Evolutionary conservation across 2,113 vertebrate species (phyloP).

Genomic region (Oreochromis tanganicae): DNA sequence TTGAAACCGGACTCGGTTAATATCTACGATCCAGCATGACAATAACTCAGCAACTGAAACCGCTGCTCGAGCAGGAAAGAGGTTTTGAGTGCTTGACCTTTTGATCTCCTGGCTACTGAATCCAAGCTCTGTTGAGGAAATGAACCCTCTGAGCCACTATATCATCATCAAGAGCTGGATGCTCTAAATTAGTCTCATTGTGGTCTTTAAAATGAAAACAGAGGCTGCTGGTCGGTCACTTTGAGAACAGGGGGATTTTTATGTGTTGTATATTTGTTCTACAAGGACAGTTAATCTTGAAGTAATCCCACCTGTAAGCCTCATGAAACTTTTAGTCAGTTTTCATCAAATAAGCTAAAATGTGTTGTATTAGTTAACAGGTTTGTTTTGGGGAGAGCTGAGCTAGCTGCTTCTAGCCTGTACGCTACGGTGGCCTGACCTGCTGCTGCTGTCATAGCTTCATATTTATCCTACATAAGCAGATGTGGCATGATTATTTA

Average conservation of each 20-base stretch:
- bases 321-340: not conserved
- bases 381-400: not conserved
- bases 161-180: constrained; percentile 27
- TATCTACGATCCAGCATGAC: not conserved
- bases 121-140: constrained; percentile 31
- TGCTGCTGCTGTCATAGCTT: not conserved
- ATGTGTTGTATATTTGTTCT: not conserved
- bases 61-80: not conserved
- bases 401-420: not conserved
- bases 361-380: not conserved
- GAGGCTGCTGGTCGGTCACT: not conserved
- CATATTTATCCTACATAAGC: not conserved
- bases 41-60: constrained; percentile 35
- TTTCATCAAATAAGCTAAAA: not conserved
- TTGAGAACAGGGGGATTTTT: not conserved
- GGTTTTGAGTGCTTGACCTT: constrained; percentile 30
- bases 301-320: not conserved
- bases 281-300: not conserved
- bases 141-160: constrained; percentile 14
- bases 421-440: not conserved
- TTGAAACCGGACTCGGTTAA: constrained; percentile 15
- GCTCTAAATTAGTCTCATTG: not conserved
- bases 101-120: constrained; percentile 22
- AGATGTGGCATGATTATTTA: not conserved
- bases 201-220: not conserved